These are phyloP conservation scores for Dreissena polymorpha DNA, from an alignment of 1,140 invertebrate genomes.

Conservation along the genomic window DNA sequence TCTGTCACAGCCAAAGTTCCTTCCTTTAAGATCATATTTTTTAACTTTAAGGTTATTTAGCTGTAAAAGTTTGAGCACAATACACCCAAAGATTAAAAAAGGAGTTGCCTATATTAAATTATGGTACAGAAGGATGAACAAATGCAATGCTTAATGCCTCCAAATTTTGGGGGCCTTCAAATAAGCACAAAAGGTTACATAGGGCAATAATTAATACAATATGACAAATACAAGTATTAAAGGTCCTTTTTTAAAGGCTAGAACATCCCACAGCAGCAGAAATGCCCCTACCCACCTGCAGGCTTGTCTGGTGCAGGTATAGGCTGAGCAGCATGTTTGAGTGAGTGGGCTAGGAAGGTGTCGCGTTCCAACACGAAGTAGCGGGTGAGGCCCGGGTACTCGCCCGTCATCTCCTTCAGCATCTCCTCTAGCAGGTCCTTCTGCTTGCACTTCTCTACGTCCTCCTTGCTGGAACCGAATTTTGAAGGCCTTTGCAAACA, in stretches of 20 bases:
- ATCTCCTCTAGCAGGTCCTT: constrained; percentile 94
- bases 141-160: no score
- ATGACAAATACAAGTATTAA: not conserved
- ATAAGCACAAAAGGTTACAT: no score
- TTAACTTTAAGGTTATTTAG: no score
- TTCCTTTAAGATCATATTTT: no score
- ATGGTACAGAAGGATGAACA: no score
- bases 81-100: no score
- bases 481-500: no score
- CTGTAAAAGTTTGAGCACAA: no score
- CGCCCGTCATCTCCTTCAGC: constrained; percentile 92
- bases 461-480: constrained; percentile 86
- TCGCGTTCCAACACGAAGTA: constrained; percentile 98
- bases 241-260: not conserved
- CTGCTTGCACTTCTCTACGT: constrained; percentile 96
- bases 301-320: constrained; percentile 65
- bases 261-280: not conserved
- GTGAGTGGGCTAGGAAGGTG: constrained; percentile 91
- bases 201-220: no score
- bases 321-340: constrained; percentile 87
- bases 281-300: constrained; percentile 56
- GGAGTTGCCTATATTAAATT: no score
- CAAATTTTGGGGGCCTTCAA: no score
- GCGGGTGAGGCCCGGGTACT: constrained; percentile 93
- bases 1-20: no score